Evolutionary conservation across 2,888 invertebrate genomes (phyloP).

Genomic region (Operophtera brumata): DNA sequence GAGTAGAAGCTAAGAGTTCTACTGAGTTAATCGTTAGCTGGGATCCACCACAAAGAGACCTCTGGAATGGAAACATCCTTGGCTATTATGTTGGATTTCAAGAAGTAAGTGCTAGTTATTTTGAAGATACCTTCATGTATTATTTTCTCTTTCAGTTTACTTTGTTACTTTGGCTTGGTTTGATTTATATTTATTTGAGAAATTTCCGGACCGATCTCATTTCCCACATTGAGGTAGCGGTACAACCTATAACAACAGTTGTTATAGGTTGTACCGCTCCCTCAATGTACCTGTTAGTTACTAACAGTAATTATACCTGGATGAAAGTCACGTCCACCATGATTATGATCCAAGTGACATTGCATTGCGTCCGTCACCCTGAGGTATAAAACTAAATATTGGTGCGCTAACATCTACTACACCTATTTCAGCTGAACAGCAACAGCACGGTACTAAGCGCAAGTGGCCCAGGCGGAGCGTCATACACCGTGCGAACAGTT

Average conservation of each 20-base stretch:
- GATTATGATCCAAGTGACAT: too few species aligned
- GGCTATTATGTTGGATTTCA: constrained; percentile 94
- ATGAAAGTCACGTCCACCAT: too few species aligned
- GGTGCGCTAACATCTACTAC: too few species aligned
- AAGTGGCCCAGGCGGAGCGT: constrained; percentile 72
- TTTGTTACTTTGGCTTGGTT: not conserved
- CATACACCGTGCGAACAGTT: constrained; percentile 88
- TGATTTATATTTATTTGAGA: too few species aligned
- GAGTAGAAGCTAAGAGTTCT: constrained; percentile 91
- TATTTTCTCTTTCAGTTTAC: not conserved
- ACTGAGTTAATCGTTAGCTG: constrained; percentile 91
- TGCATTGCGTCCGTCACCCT: too few species aligned
- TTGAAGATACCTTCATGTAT: not conserved
- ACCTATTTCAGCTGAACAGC: constrained; percentile 58
- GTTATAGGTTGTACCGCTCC: too few species aligned
- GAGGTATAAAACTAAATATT: too few species aligned
- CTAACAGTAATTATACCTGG: too few species aligned
- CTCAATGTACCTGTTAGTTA: too few species aligned
- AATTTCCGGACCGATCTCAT: too few species aligned
- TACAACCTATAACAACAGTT: too few species aligned
- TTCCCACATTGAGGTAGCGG: too few species aligned
- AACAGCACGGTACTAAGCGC: constrained; percentile 71
- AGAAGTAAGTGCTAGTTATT: constrained; percentile 68
- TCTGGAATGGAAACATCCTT: constrained; percentile 93
- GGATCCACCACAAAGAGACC: constrained; percentile 92